Base-by-base conservation (phyloP, 2,888 invertebrate genomes). In the Drosophila greeni region DNA sequence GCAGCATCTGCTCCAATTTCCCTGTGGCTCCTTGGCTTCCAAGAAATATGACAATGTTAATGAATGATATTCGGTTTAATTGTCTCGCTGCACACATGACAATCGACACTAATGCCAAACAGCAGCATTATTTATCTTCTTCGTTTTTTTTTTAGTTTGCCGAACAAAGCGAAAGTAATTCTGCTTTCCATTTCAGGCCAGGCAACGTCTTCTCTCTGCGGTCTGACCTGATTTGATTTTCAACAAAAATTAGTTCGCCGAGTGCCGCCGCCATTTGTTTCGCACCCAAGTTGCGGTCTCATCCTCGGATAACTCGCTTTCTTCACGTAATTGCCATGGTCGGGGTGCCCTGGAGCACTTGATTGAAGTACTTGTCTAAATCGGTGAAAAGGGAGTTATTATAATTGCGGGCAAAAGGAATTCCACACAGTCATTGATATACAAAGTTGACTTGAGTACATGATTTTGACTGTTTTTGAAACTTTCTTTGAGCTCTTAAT, bases 101-200 rank as follows among this genome's bases (percentile, higher is more conserved):
- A 61, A 53, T 51, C 67, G 49, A 60, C 59, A 60, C 57, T 64
- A 52, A 66, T 49, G 43, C 47, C 62, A 49, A 39, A 16, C 31
- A 53, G 29, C 58, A 16, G 54, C 11, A 16, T 43, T 58, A 58
- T 60, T 45, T 45, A 58, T 45, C 47, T 43, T 34, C 11, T 12
- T n/a, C n/a, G n/a, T 39, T 18, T 40, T 52, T 23, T 11, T 31
- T 26, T 29, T 5, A 16, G 42, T 23, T 45, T 14, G 62, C 57
- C 60, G 53, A 66, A 62, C 81, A 75, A 76, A 80, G 76, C 80
- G 82, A 79, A 83, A 84, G 79, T 81, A 77, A 73, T 72, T 75
- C 67, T 77, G 81, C 79, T 79, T 79, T 79, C 83, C 79, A 83
- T 79, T 79, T 80, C 78, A 80, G 75, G 65, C 45, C 45, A 47